Evolutionary conservation across 2,113 vertebrate species (phyloP).

Genomic region (Oryzias woworae): DNA sequence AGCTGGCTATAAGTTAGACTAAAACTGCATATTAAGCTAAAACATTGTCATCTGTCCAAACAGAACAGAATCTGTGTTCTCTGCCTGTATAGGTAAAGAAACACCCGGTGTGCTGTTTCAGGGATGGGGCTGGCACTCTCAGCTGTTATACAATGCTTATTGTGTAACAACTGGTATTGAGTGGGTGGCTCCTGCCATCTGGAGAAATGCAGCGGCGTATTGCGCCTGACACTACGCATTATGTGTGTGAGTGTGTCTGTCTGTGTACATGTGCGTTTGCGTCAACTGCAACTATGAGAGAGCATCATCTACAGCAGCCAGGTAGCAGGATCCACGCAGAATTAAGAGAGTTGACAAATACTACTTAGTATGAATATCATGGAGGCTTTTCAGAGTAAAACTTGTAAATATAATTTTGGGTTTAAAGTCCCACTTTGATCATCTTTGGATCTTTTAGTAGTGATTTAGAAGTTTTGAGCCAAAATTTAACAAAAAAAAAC

Average conservation of each 20-base stretch:
- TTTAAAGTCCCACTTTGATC: too few species aligned
- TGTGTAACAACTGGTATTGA: slow-evolving; percentile 75
- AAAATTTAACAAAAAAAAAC: too few species aligned
- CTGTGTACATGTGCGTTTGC: slow-evolving; percentile 39
- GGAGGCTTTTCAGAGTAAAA: too few species aligned
- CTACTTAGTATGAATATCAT: too few species aligned
- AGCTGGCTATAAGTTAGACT: slow-evolving; percentile 6
- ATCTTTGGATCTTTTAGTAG: too few species aligned
- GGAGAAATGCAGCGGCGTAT: slow-evolving; percentile 61
- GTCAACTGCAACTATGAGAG: slow-evolving; percentile 57
- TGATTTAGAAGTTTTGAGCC: too few species aligned
- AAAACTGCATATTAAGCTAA: not conserved
- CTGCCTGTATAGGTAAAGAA: slow-evolving; percentile 1
- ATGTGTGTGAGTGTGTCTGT: slow-evolving; percentile 24
- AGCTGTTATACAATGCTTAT: slow-evolving; percentile 75
- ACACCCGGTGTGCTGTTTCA: slow-evolving; percentile 25
- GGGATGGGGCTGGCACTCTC: slow-evolving; percentile 54
- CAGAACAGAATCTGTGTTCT: not conserved
- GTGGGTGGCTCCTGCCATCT: slow-evolving; percentile 71
- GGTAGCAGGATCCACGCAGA: slow-evolving; percentile 45
- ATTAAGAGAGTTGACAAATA: slow-evolving; percentile 18
- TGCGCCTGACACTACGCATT: slow-evolving; percentile 47
- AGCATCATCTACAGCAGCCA: slow-evolving; percentile 48
- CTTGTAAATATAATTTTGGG: too few species aligned
- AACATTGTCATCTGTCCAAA: not conserved